Evolutionary conservation across 1,140 invertebrate species (phyloP).

Genomic region (Zaprionus lachaisei): DNA sequence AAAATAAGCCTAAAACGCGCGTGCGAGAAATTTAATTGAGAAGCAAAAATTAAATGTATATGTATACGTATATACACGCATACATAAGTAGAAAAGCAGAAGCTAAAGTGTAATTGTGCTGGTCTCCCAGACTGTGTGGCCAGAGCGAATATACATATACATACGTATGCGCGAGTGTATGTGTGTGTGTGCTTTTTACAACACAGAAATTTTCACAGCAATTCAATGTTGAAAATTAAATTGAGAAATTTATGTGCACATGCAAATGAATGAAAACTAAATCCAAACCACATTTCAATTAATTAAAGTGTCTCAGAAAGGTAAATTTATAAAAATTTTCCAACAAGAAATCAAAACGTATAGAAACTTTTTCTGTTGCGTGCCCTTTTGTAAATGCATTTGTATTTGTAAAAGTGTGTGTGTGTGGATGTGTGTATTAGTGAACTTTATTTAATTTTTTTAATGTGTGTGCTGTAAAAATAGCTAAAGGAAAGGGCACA

Average conservation of each 20-base stretch:
- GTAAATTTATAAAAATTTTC: constrained; percentile 52
- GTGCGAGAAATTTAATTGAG: constrained; percentile 75
- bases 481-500: constrained; percentile 60
- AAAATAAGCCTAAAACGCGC: constrained; percentile 69
- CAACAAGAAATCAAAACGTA: constrained; percentile 51
- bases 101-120: constrained; percentile 64
- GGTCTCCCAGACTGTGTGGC: constrained; percentile 40
- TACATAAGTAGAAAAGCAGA: constrained; percentile 61
- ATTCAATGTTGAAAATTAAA: constrained; percentile 51
- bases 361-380: constrained; percentile 39
- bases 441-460: constrained; percentile 70
- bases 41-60: constrained; percentile 65
- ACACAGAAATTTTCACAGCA: constrained; percentile 50
- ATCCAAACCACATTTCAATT: constrained; percentile 17
- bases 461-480: constrained; percentile 75
- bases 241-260: constrained; percentile 33
- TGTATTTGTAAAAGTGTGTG: constrained; percentile 26
- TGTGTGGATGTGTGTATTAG: constrained; percentile 41
- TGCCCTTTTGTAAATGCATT: constrained; percentile 39
- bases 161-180: constrained; percentile 17
- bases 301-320: constrained; percentile 56
- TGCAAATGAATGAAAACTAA: constrained; percentile 60
- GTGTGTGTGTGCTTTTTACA: constrained; percentile 44
- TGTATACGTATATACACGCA: constrained; percentile 41
- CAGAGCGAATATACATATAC: constrained; percentile 34